Evolutionary conservation across 2,797 vertebrate species (phyloP), one percentile per base, ranked within the genome.

Genomic region (Alectoris magna): DNA sequence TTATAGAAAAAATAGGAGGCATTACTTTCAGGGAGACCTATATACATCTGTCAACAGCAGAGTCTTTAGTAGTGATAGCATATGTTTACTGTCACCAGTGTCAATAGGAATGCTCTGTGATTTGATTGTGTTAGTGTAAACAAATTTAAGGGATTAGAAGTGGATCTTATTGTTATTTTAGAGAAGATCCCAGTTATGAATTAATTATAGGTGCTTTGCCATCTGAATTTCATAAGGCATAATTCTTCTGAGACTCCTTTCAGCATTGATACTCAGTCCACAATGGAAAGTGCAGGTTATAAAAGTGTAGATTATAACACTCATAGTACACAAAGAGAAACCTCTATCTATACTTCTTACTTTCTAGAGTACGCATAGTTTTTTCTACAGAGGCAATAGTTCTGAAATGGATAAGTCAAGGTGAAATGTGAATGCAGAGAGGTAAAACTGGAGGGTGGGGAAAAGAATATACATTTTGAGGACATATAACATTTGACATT

Each of bases 221-320:
- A 13, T 17, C 29, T 71, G 18, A 70, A 41, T 6, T 76, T 44
- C 17, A 48, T 11, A 72, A 66, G 16, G 8, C 0, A 2, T 24
- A 78, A 41, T 13, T 73, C 48, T 71, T 10, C 18, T 34, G 14
- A 53, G 22, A 5, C 8, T 70, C 18, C 55, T 53, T 76, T 49
- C 26, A 55, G 27, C 62, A 34, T 5, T 43, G 14, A 11, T 31
- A n/a, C 17, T 12, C 23, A 36, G 9, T 3, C n/a, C 1, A 0
- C 22, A 55, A 62, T 29, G 7, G 9, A 27, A 53, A 53, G 26
- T 53, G 26, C 29, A 34, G 39, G 43, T 59, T 43, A 48, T 2
- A 34, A 23, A 62, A 27, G 24, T 31, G 24, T 29, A 41, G 4
- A 29, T 48, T 49, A 6, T 19, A 53, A 70, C 24, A 55, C 24